These are phyloP conservation scores for Eurypyga helias DNA, from an alignment of 2,113 vertebrate genomes.

Conservation along the genomic window DNA sequence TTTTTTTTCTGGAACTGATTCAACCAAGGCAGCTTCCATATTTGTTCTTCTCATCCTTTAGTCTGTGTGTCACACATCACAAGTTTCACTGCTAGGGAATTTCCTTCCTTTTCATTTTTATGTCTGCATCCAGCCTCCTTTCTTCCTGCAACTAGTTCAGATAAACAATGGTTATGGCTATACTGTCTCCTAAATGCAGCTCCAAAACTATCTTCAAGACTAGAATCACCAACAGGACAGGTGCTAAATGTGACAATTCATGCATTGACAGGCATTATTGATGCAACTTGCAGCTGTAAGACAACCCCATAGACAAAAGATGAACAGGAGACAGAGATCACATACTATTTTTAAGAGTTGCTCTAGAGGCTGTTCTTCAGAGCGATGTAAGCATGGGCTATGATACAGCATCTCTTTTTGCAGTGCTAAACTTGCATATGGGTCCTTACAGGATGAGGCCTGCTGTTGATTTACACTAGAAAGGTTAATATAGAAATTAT, in stretches of 20 bases:
- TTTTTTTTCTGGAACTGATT: background rate
- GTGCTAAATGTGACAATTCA: background rate
- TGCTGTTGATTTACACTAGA: background rate
- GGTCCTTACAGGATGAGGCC: background rate
- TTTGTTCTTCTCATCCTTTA: background rate
- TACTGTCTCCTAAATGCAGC: background rate
- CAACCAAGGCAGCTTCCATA: background rate
- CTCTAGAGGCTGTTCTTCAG: background rate
- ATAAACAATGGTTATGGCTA: background rate
- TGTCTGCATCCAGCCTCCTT: background rate
- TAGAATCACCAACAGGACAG: background rate
- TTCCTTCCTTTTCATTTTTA: background rate
- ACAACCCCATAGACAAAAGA: background rate
- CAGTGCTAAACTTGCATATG: background rate
- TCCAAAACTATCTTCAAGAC: background rate
- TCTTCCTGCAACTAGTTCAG: background rate
- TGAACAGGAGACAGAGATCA: background rate
- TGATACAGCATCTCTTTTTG: background rate
- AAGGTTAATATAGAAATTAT: conserved; percentile 24
- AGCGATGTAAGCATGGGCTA: background rate
- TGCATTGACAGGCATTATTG: background rate
- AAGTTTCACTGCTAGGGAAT: background rate
- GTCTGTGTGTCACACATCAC: background rate
- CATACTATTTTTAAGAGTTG: background rate
- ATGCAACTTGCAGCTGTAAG: background rate